Evolutionary conservation across 2,797 vertebrate genomes (phyloP).

Genomic region (Hemitrygon akajei): DNA sequence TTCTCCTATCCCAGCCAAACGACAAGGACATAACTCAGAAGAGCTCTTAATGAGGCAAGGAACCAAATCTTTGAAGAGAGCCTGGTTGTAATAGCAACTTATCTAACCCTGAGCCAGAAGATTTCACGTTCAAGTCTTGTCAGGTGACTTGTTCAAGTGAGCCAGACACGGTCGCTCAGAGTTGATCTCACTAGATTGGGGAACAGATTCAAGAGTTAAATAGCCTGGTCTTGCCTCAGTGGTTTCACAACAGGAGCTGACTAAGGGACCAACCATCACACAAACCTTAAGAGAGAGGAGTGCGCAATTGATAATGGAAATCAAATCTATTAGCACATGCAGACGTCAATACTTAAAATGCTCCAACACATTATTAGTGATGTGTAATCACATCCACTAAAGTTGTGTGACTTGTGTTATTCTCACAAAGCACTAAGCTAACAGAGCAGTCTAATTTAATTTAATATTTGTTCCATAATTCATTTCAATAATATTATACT

Average conservation of each 20-base stretch:
- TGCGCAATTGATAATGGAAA: not conserved
- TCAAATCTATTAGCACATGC: not conserved
- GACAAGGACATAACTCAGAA: not conserved
- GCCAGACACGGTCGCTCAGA: no score
- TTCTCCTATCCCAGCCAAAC: no score
- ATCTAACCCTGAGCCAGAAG: no score
- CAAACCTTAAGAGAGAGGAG: not conserved
- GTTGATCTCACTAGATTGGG: no score
- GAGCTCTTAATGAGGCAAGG: not conserved
- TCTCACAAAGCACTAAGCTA: not conserved
- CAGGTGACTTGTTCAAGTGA: no score
- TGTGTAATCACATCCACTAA: conserved; percentile 1
- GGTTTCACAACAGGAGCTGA: no score
- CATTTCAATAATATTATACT: conserved; percentile 8
- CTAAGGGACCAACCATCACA: no score
- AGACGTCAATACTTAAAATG: not conserved
- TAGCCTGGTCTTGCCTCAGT: no score
- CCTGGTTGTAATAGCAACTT: no score
- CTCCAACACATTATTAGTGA: conserved; percentile 16
- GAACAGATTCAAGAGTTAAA: no score
- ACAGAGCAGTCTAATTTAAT: not conserved
- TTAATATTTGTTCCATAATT: conserved; percentile 22
- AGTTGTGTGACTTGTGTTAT: not conserved
- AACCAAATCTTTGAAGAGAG: not conserved
- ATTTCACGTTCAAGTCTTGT: no score